Evolutionary conservation across 2,888 invertebrate genomes (phyloP), one percentile per base, ranked within the genome.

Genomic region (Epirrhoe alternata): DNA sequence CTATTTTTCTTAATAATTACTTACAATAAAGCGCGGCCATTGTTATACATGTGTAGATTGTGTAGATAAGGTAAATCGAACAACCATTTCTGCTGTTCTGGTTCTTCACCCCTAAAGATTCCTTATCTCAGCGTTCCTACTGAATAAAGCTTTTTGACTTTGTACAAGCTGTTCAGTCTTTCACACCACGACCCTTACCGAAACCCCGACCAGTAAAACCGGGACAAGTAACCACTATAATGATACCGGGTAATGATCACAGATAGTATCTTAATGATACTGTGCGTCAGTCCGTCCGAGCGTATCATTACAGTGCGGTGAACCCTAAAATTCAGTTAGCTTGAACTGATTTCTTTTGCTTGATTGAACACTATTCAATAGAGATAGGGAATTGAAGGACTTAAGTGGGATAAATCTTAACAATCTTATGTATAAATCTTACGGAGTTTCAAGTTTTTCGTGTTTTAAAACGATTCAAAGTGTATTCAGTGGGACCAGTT

Each of bases 241-340:
- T 57, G 61, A 64, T 58, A 60, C 64, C 64, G 73, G 77, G 85
- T 89, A 90, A 89, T 88, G 89, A 88, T 77, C 79, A 72, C 64
- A 79, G 90, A 90, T 91, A 90, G 65, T 68, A 90, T 90, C 90
- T 89, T 86, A 90, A 90, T 88, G 89, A 86, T 80, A 83, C 82
- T 74, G 74, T 66, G 64, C 73, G 68, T 58, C 47, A 47, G 47
- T 47, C 66, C 77, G 60, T 59, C 66, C 70, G 69, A 70, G 47
- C 70, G 70, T 74, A 72, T 68, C 54, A 47, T 57, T 33, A 62
- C 53, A 55, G 54, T 59, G 53, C 57, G 58, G 51, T 16, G 65
- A 60, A 66, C 72, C 66, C 61, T 54, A 64, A 64, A 69, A 42
- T 42, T 42, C 47, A 47, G 14, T 47, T 14, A 47, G 14, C 66